Evolutionary conservation across 2,113 vertebrate genomes (phyloP).

Genomic region (Tonatia bakeri): DNA sequence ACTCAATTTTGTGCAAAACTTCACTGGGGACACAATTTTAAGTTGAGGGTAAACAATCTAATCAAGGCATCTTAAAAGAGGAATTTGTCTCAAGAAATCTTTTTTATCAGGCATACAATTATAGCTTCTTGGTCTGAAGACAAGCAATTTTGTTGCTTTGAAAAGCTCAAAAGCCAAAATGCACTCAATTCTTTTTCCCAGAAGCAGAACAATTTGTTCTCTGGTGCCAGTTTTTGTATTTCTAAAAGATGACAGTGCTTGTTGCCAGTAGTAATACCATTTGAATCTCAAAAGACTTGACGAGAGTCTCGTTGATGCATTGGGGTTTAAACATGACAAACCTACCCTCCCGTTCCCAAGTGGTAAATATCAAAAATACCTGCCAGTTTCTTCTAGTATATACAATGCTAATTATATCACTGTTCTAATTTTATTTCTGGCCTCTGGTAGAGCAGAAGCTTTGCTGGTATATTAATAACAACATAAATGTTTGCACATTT

Average conservation of each 20-base stretch:
- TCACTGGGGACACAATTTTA: background rate
- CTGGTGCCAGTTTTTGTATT: background rate
- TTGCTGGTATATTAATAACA: slow-evolving; percentile 19
- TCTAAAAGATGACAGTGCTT: background rate
- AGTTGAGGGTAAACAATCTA: slow-evolving; percentile 41
- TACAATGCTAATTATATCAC: background rate
- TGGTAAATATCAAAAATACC: slow-evolving; percentile 33
- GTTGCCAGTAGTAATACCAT: background rate
- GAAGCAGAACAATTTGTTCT: slow-evolving; percentile 12
- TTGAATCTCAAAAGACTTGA: background rate
- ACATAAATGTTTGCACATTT: slow-evolving; percentile 54
- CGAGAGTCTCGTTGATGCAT: background rate
- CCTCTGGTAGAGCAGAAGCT: slow-evolving; percentile 40
- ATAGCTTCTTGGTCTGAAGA: slow-evolving; percentile 3
- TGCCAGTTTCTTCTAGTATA: background rate
- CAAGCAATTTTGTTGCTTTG: slow-evolving; percentile 30
- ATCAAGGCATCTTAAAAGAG: slow-evolving; percentile 32
- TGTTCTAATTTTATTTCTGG: slow-evolving; percentile 42
- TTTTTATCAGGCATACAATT: slow-evolving; percentile 7
- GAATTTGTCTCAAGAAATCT: slow-evolving; percentile 30
- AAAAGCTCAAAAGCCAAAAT: slow-evolving; percentile 50
- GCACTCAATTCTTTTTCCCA: slow-evolving; percentile 7
- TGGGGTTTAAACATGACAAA: slow-evolving; percentile 9
- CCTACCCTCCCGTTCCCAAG: background rate
- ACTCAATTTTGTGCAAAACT: background rate